Conservation (phyloP, 2,888 invertebrate genomes). For the Nymphalis urticae region DNA sequence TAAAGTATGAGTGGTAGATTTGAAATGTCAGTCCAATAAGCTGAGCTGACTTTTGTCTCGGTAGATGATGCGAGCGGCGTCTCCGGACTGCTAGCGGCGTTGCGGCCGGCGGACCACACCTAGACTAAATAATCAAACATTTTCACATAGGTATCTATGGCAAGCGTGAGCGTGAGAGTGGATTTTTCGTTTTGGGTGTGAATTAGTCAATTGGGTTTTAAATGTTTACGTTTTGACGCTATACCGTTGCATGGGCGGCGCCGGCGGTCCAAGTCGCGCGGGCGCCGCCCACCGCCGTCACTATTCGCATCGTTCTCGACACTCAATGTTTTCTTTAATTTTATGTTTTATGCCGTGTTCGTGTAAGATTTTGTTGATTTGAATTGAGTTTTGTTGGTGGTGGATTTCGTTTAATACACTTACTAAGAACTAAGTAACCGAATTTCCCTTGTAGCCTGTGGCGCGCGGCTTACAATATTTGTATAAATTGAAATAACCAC, state of each 20-base stretch:
- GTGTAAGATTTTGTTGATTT: conserved; percentile 80
- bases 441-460: conserved; percentile 46
- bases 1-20: conserved; percentile 41
- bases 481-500: conserved; percentile 15
- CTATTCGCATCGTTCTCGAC: conserved; percentile 78
- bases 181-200: conserved; percentile 82
- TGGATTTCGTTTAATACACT: conserved; percentile 82
- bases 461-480: conserved; percentile 40
- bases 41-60: conserved; percentile 81
- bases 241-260: conserved; percentile 76
- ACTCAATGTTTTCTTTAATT: conserved; percentile 76
- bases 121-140: conserved; percentile 79
- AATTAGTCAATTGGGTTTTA: conserved; percentile 82
- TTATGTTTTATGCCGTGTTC: conserved; percentile 81
- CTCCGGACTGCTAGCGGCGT: conserved; percentile 72
- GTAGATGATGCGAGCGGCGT: conserved; percentile 80
- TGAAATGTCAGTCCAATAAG: conserved; percentile 48
- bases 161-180: conserved; percentile 83
- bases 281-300: conserved; percentile 75
- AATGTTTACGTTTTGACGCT: conserved; percentile 81
- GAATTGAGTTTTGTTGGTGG: conserved; percentile 81
- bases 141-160: conserved; percentile 82
- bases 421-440: conserved; percentile 58
- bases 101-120: conserved; percentile 77
- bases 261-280: conserved; percentile 59